These are phyloP conservation scores for Argentina silus DNA, from an alignment of 2,797 vertebrate species.

Conservation along the genomic window DNA sequence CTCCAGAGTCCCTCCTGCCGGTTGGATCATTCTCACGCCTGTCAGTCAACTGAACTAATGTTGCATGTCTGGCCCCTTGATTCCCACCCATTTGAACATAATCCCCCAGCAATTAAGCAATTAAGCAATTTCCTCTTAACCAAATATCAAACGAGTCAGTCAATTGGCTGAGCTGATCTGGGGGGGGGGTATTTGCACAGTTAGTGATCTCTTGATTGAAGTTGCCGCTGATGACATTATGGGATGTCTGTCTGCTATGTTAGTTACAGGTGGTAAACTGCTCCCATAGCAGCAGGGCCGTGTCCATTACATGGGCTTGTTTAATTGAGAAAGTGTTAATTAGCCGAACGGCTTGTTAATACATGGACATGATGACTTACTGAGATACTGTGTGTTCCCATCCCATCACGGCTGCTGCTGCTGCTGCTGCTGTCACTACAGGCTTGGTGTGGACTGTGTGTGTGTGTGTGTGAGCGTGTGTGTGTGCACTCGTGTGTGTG, in stretches of 20 bases:
- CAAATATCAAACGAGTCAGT: constrained; percentile 57
- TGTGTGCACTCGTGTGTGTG: neutral
- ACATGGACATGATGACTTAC: constrained; percentile 45
- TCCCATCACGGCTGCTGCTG: neutral
- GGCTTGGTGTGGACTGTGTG: constrained; percentile 32
- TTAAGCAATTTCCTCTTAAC: constrained; percentile 54
- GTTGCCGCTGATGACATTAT: constrained; percentile 40
- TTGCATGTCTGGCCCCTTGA: constrained; percentile 62
- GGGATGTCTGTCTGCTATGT: constrained; percentile 13
- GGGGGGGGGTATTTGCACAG: neutral
- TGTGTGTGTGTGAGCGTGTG: neutral
- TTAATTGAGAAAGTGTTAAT: constrained; percentile 68
- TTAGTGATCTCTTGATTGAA: neutral
- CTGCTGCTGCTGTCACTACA: neutral
- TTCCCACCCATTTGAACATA: constrained; percentile 69
- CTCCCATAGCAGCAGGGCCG: constrained; percentile 49
- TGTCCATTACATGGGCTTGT: constrained; percentile 40
- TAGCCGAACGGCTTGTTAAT: constrained; percentile 49
- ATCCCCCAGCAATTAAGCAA: constrained; percentile 70
- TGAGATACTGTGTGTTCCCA: constrained; percentile 26
- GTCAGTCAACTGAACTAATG: constrained; percentile 65
- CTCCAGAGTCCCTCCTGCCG: constrained; percentile 31
- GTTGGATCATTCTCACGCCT: constrained; percentile 45
- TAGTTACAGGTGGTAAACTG: constrained; percentile 71
- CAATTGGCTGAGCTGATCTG: constrained; percentile 25